Conservation (phyloP, 2,113 vertebrate genomes). For the Gnathonemus longibarbis region DNA sequence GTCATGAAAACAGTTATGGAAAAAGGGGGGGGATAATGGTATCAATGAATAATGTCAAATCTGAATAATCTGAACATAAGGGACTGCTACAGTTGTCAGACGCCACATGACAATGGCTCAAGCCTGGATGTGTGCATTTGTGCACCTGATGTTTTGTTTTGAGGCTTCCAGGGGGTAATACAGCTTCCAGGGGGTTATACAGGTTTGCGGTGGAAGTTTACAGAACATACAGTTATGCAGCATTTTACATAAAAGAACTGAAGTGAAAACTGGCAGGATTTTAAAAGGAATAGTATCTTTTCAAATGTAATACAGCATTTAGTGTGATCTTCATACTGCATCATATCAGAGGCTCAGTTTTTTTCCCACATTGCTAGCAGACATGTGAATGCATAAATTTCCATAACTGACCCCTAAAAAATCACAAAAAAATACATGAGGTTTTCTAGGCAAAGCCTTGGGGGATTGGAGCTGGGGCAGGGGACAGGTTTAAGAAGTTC, state of each 20-base stretch:
- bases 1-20: background rate
- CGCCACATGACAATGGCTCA: background rate
- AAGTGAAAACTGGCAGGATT: background rate
- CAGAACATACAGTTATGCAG: background rate
- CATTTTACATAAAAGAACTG: background rate
- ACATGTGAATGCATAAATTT: background rate
- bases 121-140: background rate
- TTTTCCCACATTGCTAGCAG: background rate
- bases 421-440: background rate
- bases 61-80: background rate
- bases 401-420: background rate
- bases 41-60: background rate
- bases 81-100: background rate
- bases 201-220: background rate
- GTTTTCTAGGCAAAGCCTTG: background rate
- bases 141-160: background rate
- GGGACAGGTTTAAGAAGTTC: background rate
- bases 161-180: background rate
- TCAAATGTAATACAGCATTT: background rate
- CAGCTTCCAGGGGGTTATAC: background rate
- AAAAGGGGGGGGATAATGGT: background rate
- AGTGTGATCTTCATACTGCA: background rate
- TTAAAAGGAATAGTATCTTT: background rate
- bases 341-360: background rate
- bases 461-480: background rate